These are phyloP conservation scores for Adelosebastes latens DNA, from an alignment of 2,797 vertebrate genomes.

Conservation along the genomic window DNA sequence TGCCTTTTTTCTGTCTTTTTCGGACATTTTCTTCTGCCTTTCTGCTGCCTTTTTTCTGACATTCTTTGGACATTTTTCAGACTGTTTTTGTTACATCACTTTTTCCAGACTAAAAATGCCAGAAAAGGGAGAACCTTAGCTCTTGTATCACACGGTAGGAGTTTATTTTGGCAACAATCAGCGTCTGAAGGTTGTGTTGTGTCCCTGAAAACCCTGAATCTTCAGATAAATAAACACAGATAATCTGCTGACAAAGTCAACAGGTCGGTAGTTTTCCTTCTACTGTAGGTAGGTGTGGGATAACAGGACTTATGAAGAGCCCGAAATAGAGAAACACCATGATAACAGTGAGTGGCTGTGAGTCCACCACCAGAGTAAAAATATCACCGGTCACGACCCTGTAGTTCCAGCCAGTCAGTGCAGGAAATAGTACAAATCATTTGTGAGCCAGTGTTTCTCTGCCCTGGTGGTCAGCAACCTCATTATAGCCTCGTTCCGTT, in stretches of 20 bases:
- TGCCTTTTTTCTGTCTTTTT: too few relatives aligned
- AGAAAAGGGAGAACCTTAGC: background rate
- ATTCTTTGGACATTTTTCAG: too few relatives aligned
- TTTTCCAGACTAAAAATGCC: background rate
- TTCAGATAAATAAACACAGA: conserved; percentile 1
- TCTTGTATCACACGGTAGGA: background rate
- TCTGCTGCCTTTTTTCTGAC: fast-evolving
- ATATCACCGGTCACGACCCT: conserved; percentile 45
- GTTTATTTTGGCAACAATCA: background rate
- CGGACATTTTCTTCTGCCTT: too few relatives aligned
- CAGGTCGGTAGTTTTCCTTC: background rate
- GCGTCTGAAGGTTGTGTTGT: background rate
- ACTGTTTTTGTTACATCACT: background rate
- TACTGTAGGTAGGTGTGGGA: background rate
- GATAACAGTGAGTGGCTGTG: conserved; percentile 42
- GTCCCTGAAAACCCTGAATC: background rate
- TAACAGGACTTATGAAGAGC: background rate
- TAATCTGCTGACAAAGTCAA: background rate
- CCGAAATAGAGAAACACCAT: conserved; percentile 13
- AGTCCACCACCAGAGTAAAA: conserved; percentile 35
- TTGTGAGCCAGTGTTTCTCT: background rate
- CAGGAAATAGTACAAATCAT: background rate
- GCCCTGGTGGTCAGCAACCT: background rate
- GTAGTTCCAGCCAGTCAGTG: conserved; percentile 22
- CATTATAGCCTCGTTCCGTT: fast-evolving